phyloP scores from a whole-genome alignment of 2,888 invertebrate genomes.

The Eupithecia centaureata region DNA sequence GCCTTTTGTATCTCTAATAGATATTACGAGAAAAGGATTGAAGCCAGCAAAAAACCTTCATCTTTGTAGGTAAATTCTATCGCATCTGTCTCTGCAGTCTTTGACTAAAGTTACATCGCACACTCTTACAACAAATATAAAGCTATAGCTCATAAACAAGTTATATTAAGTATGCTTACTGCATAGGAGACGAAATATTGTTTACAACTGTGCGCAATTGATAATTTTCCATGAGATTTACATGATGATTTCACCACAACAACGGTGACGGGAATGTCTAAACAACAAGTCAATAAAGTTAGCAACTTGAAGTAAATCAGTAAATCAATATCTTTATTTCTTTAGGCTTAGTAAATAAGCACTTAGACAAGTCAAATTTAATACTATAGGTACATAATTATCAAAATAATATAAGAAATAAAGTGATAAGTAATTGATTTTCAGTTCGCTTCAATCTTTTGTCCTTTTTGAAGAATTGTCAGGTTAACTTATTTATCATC shows the following conservation, averaged over 20 bases:
- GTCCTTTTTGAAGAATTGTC: too few species aligned
- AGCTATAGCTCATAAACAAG: constrained; percentile 31
- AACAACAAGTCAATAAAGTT: constrained; percentile 28
- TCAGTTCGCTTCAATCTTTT: too few species aligned
- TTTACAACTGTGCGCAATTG: constrained; percentile 62
- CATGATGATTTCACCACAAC: constrained; percentile 44
- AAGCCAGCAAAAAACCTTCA: background rate
- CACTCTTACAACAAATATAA: constrained; percentile 16
- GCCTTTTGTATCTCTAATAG: constrained; percentile 15
- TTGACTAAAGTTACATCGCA: constrained; percentile 1
- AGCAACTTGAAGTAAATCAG: background rate
- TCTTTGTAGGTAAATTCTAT: background rate
- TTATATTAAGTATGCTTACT: constrained; percentile 41
- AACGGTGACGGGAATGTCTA: constrained; percentile 40
- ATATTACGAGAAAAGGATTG: constrained; percentile 1
- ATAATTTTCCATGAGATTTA: constrained; percentile 64
- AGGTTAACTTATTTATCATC: too few species aligned
- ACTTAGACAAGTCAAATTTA: too few species aligned
- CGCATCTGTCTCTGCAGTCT: background rate
- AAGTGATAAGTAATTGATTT: too few species aligned
- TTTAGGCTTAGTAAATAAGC: too few species aligned
- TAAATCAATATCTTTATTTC: too few species aligned
- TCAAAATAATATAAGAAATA: too few species aligned
- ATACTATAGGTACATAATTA: too few species aligned
- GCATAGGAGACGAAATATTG: constrained; percentile 54